Evolutionary conservation across 1,140 invertebrate genomes (phyloP), one percentile per base, ranked within the genome.

Genomic region (Trichoplusia ni): DNA sequence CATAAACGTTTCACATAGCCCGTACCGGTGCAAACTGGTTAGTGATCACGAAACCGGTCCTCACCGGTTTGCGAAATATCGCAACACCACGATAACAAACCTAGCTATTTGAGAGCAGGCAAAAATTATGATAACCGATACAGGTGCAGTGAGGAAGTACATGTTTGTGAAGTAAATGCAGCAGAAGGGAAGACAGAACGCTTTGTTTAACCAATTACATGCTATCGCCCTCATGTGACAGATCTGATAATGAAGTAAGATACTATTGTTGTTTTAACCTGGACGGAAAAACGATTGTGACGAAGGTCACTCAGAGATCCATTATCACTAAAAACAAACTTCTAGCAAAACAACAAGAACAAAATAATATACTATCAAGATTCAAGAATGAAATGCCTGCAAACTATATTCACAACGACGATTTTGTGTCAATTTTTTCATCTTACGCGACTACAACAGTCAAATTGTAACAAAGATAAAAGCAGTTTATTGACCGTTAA

Each of bases 1-100:
- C 42, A 46, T 27, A 46, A 27, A 21, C 8, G 27, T 29, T 49
- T 31, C 25, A 49, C 46, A 49, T 49, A 49, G 46, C 25, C 46
- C 8, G 14, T 49, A 49, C 46, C 46, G 46, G 46, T 49, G 11
- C 46, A 49, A 49, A 29, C 25, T 14, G 18, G 46, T 29, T 27
- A n/a, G 25, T 8, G 27, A 8, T 31, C 18, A 14, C 46, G 14
- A 31, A 49, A 49, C 46, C 46, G 25, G 46, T 49, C 46, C 16
- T 14, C 27, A 14, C 46, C 46, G 14, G 46, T 49, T 18, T 31
- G 14, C 14, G 25, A 9, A 49, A 25, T 25, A 29, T 49, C 14
- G 46, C 46, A 49, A 31, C 40, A 42, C 9, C 29, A 49, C 29
- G 14, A 14, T 31, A 31, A 49, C 29, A 31, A 14, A 47, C 16